Base-by-base conservation (phyloP, 1,140 invertebrate genomes). In the fruit fly (Drosophila melanogaster) region DNA sequence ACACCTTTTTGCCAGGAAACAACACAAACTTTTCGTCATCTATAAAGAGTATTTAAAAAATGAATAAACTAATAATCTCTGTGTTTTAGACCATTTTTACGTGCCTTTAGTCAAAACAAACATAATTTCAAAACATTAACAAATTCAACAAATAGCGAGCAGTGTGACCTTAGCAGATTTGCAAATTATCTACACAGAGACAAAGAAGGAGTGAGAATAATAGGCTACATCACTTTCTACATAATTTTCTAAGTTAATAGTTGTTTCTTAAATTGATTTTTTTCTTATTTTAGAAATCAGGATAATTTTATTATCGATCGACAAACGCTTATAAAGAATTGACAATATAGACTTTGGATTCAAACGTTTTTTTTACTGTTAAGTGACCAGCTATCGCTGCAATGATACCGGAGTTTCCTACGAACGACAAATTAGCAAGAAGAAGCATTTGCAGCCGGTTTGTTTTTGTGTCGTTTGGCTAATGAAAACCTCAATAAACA, bases 1-100 rank as follows among this genome's bases (percentile, higher is more conserved):
- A 91, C 2, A 62, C n/a, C 0, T 14, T 1, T 47, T 87, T 90
- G 1, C 0, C 30, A 0, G 87, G 79, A 6, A 80, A 19, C 37
- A 90, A 62, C 2, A 89, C 53, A 15, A 90, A 73, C 41, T 77
- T 90, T 49, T 90, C 71, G 4, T 71, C 65, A 40, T 74, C 84
- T 86, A 35, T 15, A 43, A 19, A 2, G 2, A 15, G 4, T 6
- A 11, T 7, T 24, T 2, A 0, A n/a, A 47, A 10, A 24, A 1
- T 11, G 43, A 22, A 0, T 35, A 7, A 24, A 22, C 24, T 17
- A 8, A 15, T 4, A 4, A 1, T 4, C 0, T 5, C 22, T 3
- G 1, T 19, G 10, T 15, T 30, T 22, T 12, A 17, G 10, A 0
- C 8, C 2, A 15, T 40, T 10, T 12, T 12, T 10, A 89, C 77